phyloP scores from a whole-genome alignment of 1,140 invertebrate genomes.

The Episyrphus balteatus region DNA sequence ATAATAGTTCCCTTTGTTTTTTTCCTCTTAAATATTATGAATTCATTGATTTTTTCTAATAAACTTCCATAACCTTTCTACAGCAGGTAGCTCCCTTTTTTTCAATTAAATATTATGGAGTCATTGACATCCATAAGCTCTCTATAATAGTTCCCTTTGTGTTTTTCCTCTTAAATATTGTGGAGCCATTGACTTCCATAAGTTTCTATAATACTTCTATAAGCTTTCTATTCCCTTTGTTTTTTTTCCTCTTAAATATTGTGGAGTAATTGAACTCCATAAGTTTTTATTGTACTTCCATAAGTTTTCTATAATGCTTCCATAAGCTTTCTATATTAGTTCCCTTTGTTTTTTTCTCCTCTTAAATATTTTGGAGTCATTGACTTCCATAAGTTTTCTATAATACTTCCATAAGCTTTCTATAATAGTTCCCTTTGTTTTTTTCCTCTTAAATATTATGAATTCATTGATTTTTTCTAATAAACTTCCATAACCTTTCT shows the following conservation, averaged over 20 bases:
- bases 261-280: too few species aligned
- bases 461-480: conserved; percentile 77
- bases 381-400: too few species aligned
- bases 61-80: conserved; percentile 10
- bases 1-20: conserved; percentile 1
- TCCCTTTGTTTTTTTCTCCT: too few species aligned
- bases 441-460: conserved; percentile 49
- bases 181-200: conserved; percentile 73
- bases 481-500: conserved; percentile 10
- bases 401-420: conserved; percentile 8
- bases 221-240: too few species aligned
- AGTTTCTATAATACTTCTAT: too few species aligned
- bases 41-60: too few species aligned
- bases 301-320: too few species aligned
- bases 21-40: conserved; percentile 53
- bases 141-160: conserved; percentile 3
- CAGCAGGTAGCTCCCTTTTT: neutral
- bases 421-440: conserved; percentile 1
- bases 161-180: conserved; percentile 46
- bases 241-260: too few species aligned
- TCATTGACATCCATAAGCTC: conserved; percentile 7
- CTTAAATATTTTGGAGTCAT: too few species aligned
- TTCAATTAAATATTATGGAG: too few species aligned
- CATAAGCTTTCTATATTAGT: too few species aligned
- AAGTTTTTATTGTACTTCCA: too few species aligned